These are phyloP conservation scores for Megamerina dolium DNA, from an alignment of 2,888 invertebrate species.

Conservation along the genomic window DNA sequence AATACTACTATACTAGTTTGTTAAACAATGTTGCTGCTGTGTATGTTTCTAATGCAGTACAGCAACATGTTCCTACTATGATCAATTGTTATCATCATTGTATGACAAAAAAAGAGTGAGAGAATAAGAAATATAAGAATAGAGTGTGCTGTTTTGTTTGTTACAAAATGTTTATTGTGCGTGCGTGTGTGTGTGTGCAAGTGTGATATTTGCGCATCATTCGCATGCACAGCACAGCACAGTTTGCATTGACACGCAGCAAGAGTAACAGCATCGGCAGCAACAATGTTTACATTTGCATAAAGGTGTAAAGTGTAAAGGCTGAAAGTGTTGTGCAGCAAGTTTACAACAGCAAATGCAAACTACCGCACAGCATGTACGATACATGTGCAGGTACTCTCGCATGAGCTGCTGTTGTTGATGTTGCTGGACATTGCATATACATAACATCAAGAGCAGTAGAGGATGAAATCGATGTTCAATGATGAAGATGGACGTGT, in stretches of 20 bases:
- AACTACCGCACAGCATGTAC: neutral
- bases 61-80: no score
- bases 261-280: conserved; percentile 20
- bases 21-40: no score
- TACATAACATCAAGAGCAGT: neutral
- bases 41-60: no score
- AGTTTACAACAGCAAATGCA: neutral
- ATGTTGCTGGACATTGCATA: no score
- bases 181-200: conserved; percentile 9
- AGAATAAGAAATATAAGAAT: no score
- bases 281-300: conserved; percentile 44
- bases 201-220: conserved; percentile 40
- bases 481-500: conserved; percentile 42
- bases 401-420: no score
- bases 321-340: conserved; percentile 22
- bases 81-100: no score
- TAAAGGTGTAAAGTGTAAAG: conserved; percentile 40
- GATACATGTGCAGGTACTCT: no score
- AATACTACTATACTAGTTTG: no score
- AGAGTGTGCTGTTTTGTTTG: neutral
- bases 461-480: conserved; percentile 6
- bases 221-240: conserved; percentile 44
- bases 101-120: no score
- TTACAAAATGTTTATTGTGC: neutral
- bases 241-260: conserved; percentile 43